Evolutionary conservation across 2,888 invertebrate genomes (phyloP).

Genomic region (Tanypteryx hageni): DNA sequence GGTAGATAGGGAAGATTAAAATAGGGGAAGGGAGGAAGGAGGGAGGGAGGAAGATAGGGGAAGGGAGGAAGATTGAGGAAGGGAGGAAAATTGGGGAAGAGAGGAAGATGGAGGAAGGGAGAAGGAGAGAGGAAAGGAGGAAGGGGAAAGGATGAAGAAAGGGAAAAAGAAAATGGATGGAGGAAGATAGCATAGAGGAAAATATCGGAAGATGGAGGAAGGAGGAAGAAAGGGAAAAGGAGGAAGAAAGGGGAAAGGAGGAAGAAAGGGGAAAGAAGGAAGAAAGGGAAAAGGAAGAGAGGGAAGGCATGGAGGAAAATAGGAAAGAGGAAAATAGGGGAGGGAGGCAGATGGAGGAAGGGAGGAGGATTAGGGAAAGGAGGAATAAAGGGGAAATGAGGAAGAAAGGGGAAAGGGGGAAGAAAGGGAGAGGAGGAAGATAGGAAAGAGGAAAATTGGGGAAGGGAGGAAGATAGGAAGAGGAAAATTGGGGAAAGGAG

Average conservation of each 20-base stretch:
- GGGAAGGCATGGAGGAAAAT: not conserved
- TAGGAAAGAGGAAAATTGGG: not conserved
- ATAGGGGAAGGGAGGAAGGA: not conserved
- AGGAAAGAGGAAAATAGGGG: not conserved
- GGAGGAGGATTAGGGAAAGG: not conserved
- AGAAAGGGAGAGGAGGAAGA: not conserved
- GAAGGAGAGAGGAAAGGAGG: not conserved
- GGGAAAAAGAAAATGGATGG: too few species aligned
- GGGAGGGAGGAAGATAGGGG: not conserved
- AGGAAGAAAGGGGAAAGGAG: not conserved
- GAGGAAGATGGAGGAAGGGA: not conserved
- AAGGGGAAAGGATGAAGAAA: not conserved
- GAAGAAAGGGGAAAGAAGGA: not conserved
- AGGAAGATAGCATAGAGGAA: too few species aligned
- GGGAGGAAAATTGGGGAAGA: not conserved
- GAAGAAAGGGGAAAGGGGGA: not conserved
- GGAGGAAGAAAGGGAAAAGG: not conserved
- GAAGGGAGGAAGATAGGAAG: not conserved
- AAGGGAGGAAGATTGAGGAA: not conserved
- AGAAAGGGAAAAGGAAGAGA: not conserved
- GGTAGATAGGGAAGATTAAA: too few species aligned
- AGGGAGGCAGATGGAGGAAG: not conserved
- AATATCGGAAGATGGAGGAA: too few species aligned
- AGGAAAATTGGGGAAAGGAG: not conserved
- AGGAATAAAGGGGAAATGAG: not conserved